Percentiles rank a stretch among this genome's conserved stretches.
Conservation (phyloP, 2,888 invertebrate genomes). For the Dioctria linearis region DNA sequence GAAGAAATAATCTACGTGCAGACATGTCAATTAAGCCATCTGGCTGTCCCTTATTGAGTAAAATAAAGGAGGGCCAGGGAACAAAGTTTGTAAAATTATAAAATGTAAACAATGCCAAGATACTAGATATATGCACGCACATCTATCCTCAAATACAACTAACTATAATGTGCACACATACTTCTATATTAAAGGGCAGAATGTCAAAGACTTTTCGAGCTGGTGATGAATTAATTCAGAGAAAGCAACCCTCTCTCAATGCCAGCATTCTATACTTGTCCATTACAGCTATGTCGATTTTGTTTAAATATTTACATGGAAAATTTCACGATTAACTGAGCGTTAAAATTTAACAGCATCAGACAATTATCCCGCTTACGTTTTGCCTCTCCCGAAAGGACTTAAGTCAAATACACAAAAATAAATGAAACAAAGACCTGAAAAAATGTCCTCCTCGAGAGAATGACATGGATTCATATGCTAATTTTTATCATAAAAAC, state of each 20-base stretch:
- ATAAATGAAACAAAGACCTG: conserved; percentile 31
- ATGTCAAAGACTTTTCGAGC: conserved; percentile 43
- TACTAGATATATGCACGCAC: not conserved
- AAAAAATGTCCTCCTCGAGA: conserved; percentile 25
- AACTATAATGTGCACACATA: not conserved
- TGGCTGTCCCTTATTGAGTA: conserved; percentile 15
- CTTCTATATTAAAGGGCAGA: not conserved
- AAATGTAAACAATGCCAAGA: conserved; percentile 43
- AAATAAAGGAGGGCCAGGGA: not conserved
- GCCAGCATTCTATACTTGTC: conserved; percentile 2
- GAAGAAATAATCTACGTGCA: conserved; percentile 43
- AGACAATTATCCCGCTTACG: conserved; percentile 43
- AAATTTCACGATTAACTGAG: conserved; percentile 55
- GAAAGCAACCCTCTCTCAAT: conserved; percentile 11
- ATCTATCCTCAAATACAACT: not conserved
- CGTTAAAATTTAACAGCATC: conserved; percentile 52
- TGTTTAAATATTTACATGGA: conserved; percentile 53
- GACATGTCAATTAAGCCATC: conserved; percentile 50
- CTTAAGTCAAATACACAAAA: conserved; percentile 22
- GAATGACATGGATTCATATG: conserved; percentile 49
- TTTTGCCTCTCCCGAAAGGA: not conserved
- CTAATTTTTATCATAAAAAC: not conserved
- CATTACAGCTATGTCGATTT: conserved; percentile 8
- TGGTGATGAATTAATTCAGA: conserved; percentile 48
- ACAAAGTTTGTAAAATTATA: conserved; percentile 34